These are phyloP conservation scores for Hyaena hyaena DNA, from an alignment of 2,113 vertebrate genomes.

Conservation along the genomic window DNA sequence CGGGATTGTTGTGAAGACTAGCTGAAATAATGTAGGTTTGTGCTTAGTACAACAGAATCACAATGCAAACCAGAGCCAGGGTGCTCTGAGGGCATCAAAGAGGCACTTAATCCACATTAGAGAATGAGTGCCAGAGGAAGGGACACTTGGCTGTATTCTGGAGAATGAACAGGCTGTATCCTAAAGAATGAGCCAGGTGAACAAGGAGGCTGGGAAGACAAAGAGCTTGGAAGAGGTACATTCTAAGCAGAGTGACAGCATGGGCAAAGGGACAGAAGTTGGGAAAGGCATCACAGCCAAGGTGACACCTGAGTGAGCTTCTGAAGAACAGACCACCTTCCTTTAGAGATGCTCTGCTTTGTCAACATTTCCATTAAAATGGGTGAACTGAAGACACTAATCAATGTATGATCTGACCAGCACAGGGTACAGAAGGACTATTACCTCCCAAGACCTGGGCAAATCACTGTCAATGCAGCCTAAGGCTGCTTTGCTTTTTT, in stretches of 20 bases:
- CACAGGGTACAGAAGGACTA: background rate
- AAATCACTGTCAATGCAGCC: background rate
- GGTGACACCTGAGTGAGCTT: background rate
- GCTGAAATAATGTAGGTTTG: background rate
- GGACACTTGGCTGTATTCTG: background rate
- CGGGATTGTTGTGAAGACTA: background rate
- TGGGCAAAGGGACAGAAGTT: background rate
- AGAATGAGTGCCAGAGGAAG: background rate
- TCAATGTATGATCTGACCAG: constrained; percentile 21
- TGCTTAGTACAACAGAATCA: background rate
- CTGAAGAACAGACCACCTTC: background rate
- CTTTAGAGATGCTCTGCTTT: constrained; percentile 3
- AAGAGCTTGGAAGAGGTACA: background rate
- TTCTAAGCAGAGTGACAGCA: background rate
- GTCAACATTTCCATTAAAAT: background rate
- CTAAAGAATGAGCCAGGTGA: background rate
- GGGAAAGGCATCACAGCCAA: background rate
- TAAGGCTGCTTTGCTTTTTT: background rate
- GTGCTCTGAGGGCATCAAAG: background rate
- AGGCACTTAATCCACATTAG: background rate
- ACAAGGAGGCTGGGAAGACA: background rate
- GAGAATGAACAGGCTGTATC: background rate
- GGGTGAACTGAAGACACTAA: background rate
- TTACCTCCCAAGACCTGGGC: background rate
- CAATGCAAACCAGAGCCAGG: background rate